Evolutionary conservation across 2,797 vertebrate species (phyloP).

Genomic region (Epinephelus awoara): DNA sequence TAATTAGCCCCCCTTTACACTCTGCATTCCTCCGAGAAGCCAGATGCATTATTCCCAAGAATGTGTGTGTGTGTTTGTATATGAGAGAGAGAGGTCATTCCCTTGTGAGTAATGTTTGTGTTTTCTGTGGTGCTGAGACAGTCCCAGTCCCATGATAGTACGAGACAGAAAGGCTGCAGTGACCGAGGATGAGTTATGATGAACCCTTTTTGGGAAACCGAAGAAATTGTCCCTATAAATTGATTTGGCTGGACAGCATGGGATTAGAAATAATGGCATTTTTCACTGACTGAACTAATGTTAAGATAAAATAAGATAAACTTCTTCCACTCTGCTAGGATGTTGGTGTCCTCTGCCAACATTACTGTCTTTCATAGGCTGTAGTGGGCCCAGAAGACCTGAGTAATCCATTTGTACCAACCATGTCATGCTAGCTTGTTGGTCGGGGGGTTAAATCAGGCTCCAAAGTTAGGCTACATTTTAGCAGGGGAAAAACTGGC

Average conservation of each 20-base stretch:
- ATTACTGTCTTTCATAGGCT: too few relatives aligned
- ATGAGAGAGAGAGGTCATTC: not conserved
- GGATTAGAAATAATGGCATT: slow-evolving; percentile 5
- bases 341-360: too few relatives aligned
- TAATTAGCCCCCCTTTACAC: slow-evolving; percentile 12
- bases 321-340: too few relatives aligned
- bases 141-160: slow-evolving; percentile 27
- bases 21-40: slow-evolving; percentile 15
- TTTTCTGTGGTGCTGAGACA: slow-evolving; percentile 39
- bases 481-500: too few relatives aligned
- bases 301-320: too few relatives aligned
- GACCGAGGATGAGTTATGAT: slow-evolving; percentile 2
- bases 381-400: too few relatives aligned
- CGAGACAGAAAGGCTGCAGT: not conserved
- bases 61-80: not conserved
- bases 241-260: not conserved
- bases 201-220: slow-evolving; percentile 10
- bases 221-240: not conserved
- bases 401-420: too few relatives aligned
- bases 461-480: too few relatives aligned
- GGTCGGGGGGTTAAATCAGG: too few relatives aligned
- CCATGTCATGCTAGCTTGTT: too few relatives aligned
- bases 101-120: slow-evolving; percentile 38
- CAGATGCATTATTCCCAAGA: not conserved
- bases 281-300: not conserved